A percentile compares a stretch with the other conserved stretches of the same genome.
Conservation (phyloP, 2,797 vertebrate genomes). For the Iguana delicatissima region DNA sequence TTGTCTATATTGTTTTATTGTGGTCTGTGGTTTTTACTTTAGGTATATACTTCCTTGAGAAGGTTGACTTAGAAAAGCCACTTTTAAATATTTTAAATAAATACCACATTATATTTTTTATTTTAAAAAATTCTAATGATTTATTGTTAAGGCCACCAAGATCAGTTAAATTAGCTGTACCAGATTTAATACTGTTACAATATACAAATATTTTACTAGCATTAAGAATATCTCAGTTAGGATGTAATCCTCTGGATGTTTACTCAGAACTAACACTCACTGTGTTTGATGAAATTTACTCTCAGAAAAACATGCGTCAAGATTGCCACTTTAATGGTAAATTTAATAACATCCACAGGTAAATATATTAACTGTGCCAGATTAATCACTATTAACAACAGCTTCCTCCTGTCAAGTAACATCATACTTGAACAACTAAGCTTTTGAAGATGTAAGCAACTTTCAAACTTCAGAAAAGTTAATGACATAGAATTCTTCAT, state of each 20-base stretch:
- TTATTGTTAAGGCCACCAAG: too few species aligned
- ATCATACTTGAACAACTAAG: background rate
- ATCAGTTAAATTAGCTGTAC: background rate
- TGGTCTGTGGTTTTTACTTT: too few species aligned
- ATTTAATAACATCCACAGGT: background rate
- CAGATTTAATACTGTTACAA: background rate
- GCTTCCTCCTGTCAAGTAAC: background rate
- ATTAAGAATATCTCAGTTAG: too few species aligned
- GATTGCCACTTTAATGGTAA: background rate
- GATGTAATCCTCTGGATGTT: too few species aligned
- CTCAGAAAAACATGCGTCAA: background rate
- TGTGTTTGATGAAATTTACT: background rate
- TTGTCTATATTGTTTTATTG: too few species aligned
- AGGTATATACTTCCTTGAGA: too few species aligned
- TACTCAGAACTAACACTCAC: too few species aligned
- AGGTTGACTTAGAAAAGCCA: too few species aligned
- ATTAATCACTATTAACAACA: slow-evolving; percentile 3
- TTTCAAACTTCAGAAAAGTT: background rate
- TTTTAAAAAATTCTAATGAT: background rate
- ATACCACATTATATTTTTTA: too few species aligned
- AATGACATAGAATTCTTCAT: background rate
- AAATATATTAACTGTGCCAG: background rate
- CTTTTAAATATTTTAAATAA: too few species aligned
- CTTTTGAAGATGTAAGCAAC: background rate
- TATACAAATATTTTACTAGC: too few species aligned